Evolutionary conservation across 1,140 invertebrate genomes (phyloP).

Genomic region (Drusus annulatus): DNA sequence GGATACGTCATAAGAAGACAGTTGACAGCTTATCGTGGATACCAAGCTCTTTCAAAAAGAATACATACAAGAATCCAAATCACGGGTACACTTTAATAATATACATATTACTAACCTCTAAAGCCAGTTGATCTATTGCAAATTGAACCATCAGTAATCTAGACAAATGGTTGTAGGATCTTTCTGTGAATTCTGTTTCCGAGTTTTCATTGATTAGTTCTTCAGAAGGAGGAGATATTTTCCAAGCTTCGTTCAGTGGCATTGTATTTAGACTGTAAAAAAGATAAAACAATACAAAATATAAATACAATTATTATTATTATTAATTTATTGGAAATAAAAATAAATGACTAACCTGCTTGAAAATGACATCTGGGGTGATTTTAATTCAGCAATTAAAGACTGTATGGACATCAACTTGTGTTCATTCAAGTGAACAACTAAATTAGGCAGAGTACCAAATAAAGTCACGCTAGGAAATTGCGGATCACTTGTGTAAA

Average conservation of each 20-base stretch:
- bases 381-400: constrained; percentile 50
- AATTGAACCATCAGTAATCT: constrained; percentile 89
- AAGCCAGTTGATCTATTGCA: constrained; percentile 88
- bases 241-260: constrained; percentile 49
- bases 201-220: constrained; percentile 60
- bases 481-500: constrained; percentile 87
- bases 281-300: background rate
- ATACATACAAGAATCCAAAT: too few species aligned
- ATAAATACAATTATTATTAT: too few species aligned
- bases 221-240: constrained; percentile 48
- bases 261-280: constrained; percentile 47
- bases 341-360: constrained; percentile 34
- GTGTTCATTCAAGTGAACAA: constrained; percentile 91
- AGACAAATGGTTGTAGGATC: constrained; percentile 70
- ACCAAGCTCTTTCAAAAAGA: too few species aligned
- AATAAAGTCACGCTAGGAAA: constrained; percentile 88
- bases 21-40: too few species aligned
- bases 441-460: constrained; percentile 88
- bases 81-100: too few species aligned
- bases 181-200: constrained; percentile 70
- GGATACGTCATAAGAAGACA: too few species aligned
- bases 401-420: constrained; percentile 74
- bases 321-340: background rate
- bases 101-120: constrained; percentile 75
- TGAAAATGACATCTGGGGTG: constrained; percentile 36